Percentiles rank a stretch among this genome's conserved stretches.
phyloP scores from a whole-genome alignment of 2,888 invertebrate species.

The Anticlea derivata region DNA sequence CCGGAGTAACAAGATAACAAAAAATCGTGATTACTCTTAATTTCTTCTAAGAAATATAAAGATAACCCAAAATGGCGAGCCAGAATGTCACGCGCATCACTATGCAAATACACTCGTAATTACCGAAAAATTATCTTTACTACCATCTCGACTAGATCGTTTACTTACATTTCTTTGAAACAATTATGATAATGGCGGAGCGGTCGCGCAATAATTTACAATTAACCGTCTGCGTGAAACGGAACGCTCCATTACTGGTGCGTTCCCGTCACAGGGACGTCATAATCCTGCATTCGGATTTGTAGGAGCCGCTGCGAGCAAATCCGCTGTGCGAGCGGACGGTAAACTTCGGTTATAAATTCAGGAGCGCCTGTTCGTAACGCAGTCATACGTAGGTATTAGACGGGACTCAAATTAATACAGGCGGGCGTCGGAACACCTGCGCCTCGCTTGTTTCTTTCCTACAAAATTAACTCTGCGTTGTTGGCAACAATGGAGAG shows the following conservation, averaged over 20 bases:
- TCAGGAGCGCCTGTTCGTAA: constrained; percentile 66
- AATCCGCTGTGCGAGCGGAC: constrained; percentile 56
- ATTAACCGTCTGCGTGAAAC: constrained; percentile 54
- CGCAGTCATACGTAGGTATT: constrained; percentile 76
- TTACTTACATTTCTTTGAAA: constrained; percentile 73
- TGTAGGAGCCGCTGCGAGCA: constrained; percentile 52
- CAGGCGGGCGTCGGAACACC: constrained; percentile 65
- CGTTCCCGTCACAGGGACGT: constrained; percentile 47
- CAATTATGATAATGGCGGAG: constrained; percentile 73
- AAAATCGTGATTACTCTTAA: constrained; percentile 52
- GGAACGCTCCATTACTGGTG: constrained; percentile 48
- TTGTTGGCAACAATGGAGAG: constrained; percentile 75
- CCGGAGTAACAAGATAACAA: constrained; percentile 52
- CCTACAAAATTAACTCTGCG: constrained; percentile 77
- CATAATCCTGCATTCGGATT: constrained; percentile 73
- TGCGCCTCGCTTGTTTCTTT: constrained; percentile 78
- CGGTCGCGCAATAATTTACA: constrained; percentile 66
- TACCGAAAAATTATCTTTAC: constrained; percentile 67
- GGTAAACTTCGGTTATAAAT: constrained; percentile 71
- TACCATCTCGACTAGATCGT: constrained; percentile 69
- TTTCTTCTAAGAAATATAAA: constrained; percentile 49
- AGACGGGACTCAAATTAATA: constrained; percentile 80
- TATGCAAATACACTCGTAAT: constrained; percentile 76
- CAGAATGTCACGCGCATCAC: constrained; percentile 65
- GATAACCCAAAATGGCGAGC: constrained; percentile 66